Evolutionary conservation across 1,140 invertebrate genomes (phyloP).

Genomic region (Dendroctonus ponderosae): DNA sequence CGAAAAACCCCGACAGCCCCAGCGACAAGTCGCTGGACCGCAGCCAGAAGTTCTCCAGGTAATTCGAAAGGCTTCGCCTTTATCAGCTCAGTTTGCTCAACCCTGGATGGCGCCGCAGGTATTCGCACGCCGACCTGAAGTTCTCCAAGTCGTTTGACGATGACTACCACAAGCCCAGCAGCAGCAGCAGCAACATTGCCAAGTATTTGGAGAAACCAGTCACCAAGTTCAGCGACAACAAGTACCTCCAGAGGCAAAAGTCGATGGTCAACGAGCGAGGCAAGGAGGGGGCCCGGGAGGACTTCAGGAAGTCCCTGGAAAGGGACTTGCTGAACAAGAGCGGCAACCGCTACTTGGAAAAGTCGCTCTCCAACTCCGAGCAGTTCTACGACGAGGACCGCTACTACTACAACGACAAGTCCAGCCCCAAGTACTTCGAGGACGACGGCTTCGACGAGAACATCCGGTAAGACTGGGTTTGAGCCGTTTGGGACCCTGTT

Average conservation of each 20-base stretch:
- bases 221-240: constrained; percentile 39
- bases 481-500: too few species aligned
- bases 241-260: constrained; percentile 43
- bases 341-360: constrained; percentile 24
- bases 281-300: constrained; percentile 11
- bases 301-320: constrained; percentile 30
- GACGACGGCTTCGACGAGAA: constrained; percentile 47
- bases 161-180: constrained; percentile 18
- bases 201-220: constrained; percentile 44
- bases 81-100: constrained; percentile 1
- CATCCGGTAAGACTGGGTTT: constrained; percentile 30
- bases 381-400: constrained; percentile 25
- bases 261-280: constrained; percentile 36
- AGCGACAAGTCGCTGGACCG: constrained; percentile 35
- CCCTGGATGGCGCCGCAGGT: constrained; percentile 3
- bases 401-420: constrained; percentile 28
- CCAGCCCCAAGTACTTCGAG: constrained; percentile 36
- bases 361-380: constrained; percentile 10
- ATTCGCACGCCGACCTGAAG: constrained; percentile 31
- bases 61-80: constrained; percentile 1
- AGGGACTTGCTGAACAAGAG: constrained; percentile 26
- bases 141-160: constrained; percentile 33
- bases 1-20: constrained; percentile 9
- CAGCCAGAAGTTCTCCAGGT: constrained; percentile 37
- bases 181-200: constrained; percentile 8